These are phyloP conservation scores for Psittacus erithacus DNA, from an alignment of 2,113 vertebrate species.

Conservation along the genomic window DNA sequence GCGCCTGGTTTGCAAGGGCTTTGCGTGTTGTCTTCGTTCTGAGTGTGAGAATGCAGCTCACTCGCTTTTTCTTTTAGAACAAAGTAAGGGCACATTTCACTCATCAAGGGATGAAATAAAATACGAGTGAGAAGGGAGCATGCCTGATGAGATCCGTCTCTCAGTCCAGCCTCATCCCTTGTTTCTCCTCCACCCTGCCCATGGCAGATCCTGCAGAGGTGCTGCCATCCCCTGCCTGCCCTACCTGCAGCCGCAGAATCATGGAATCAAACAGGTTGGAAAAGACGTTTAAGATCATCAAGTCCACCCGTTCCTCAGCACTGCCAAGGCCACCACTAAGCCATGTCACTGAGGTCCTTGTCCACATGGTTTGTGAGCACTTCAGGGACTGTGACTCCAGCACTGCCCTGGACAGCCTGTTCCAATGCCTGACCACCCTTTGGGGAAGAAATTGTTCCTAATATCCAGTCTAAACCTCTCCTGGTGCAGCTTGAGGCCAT, in stretches of 20 bases:
- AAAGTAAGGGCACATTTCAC: constrained; percentile 69
- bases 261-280: neutral
- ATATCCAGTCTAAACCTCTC: neutral
- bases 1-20: constrained; percentile 57
- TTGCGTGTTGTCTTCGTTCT: constrained; percentile 55
- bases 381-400: neutral
- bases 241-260: neutral
- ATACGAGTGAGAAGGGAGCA: neutral
- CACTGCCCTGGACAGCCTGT: neutral
- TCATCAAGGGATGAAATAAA: constrained; percentile 41
- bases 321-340: neutral
- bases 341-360: neutral
- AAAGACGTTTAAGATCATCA: neutral
- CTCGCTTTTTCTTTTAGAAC: constrained; percentile 42
- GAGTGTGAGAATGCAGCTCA: constrained; percentile 58
- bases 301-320: neutral
- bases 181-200: fast-evolving
- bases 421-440: neutral
- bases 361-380: neutral
- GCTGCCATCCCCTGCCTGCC: neutral
- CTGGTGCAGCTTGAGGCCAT: neutral
- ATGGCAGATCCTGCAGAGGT: fast-evolving
- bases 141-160: neutral
- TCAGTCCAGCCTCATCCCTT: neutral
- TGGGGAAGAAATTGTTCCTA: neutral